Evolutionary conservation across 2,113 vertebrate genomes (phyloP), one percentile per base, ranked within the genome.

Genomic region (Dipodomys stephensi): DNA sequence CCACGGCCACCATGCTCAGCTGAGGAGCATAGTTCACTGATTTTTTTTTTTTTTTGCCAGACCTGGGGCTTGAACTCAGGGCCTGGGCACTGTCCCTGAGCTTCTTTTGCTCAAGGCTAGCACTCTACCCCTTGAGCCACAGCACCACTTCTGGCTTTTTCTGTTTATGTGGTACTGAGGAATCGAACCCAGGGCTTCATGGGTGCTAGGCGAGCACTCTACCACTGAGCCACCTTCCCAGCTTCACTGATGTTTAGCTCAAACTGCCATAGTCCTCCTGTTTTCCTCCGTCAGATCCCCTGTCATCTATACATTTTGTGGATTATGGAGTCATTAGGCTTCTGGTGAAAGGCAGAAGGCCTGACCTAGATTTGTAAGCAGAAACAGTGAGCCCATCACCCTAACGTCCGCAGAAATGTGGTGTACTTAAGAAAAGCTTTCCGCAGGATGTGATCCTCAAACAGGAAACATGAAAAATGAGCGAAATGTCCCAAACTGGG

Each of bases 381-480:
- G 65, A 71, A 91, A 81, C 49, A 20, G 67, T 65, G 46, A 44
- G 10, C 25, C n/a, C 71, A 12, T 90, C 67, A 83, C 73, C 22
- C 71, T 72, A 87, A 94, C 71, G 60, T 1, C 65, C 85, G 73
- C 82, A 22, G 73, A 92, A 82, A 79, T 94, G 39, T 25, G 62
- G 18, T 32, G 9, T 28, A 49, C 77, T 57, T 83, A 60, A 91
- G 68, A 88, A 90, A 32, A 35, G 2, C 12, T 69, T 76, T 62
- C 30, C 44, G 35, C 13, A 46, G 77, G 25, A 28, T 68, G 65
- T 78, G 6, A 7, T 90, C 60, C 69, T 77, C 15, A 89, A 78
- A 91, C 60, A 80, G 76, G 93, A 76, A 93, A 76, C 30, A 69
- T 64, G 28, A 88, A 83, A 92, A 77, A 67, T 4, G 92, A 85